A percentile compares a stretch with the other conserved stretches of the same genome.
Evolutionary conservation across 2,113 vertebrate genomes (phyloP).

Genomic region (Azemiops feae): DNA sequence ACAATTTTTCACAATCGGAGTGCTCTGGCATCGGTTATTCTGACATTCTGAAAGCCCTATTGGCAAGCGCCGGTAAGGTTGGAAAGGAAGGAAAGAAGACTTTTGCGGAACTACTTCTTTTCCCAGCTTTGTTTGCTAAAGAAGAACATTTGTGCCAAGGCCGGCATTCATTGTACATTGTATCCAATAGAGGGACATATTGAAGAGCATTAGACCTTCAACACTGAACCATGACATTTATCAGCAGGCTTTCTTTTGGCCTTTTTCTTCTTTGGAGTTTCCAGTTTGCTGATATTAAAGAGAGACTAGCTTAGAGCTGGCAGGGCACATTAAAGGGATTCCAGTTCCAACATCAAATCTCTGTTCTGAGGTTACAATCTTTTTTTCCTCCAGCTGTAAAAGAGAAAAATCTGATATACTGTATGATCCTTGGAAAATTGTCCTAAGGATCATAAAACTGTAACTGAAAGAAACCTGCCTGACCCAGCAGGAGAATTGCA

Average conservation of each 20-base stretch:
- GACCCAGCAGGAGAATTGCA: not conserved
- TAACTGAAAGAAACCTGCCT: not conserved
- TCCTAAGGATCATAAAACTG: not conserved
- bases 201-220: not conserved
- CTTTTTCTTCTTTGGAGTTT: not conserved
- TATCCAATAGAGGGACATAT: not conserved
- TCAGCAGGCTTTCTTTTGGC: not conserved
- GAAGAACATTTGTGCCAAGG: not conserved
- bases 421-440: not conserved
- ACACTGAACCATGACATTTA: not conserved
- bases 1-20: not conserved
- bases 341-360: not conserved
- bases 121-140: not conserved
- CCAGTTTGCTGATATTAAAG: not conserved
- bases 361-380: not conserved
- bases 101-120: not conserved
- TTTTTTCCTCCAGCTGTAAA: not conserved
- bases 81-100: not conserved
- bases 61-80: not conserved
- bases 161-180: not conserved
- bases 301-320: not conserved
- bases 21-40: not conserved
- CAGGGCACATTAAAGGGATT: not conserved
- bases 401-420: not conserved
- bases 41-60: not conserved